Percentiles rank a stretch among this genome's conserved stretches.
Conservation (phyloP, 2,113 vertebrate species). For the Ondatra zibethicus region DNA sequence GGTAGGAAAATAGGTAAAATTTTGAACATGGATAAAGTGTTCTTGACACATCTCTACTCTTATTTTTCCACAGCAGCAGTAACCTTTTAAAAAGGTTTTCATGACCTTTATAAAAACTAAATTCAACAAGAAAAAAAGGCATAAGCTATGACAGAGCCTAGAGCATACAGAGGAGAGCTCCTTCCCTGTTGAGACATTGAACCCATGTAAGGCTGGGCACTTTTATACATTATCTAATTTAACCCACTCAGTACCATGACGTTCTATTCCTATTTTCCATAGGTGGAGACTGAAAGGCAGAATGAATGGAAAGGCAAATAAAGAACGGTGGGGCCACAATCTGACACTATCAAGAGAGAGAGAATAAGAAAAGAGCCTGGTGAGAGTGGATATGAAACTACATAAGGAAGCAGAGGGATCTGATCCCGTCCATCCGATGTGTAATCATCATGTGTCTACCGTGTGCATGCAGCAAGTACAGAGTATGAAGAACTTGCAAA, state of each 20-base stretch:
- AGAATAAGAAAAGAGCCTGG: background rate
- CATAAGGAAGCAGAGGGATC: background rate
- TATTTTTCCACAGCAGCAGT: background rate
- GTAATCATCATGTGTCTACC: background rate
- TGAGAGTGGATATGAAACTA: background rate
- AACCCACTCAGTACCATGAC: background rate
- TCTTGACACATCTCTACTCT: background rate
- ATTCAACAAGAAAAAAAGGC: background rate
- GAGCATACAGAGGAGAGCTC: background rate
- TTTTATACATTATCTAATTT: background rate
- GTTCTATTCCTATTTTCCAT: background rate
- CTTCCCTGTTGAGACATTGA: background rate
- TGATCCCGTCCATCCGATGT: background rate
- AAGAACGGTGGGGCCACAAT: background rate
- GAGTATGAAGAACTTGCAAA: background rate
- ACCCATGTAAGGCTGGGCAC: background rate
- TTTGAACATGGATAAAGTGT: background rate
- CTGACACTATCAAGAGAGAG: background rate
- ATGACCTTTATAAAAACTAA: background rate
- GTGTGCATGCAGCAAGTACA: background rate
- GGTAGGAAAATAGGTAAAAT: background rate
- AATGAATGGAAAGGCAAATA: background rate
- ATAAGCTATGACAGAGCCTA: background rate
- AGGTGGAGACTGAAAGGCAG: background rate
- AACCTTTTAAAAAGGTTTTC: background rate